Evolutionary conservation across 2,113 vertebrate genomes (phyloP).

Genomic region (Candoia aspera): DNA sequence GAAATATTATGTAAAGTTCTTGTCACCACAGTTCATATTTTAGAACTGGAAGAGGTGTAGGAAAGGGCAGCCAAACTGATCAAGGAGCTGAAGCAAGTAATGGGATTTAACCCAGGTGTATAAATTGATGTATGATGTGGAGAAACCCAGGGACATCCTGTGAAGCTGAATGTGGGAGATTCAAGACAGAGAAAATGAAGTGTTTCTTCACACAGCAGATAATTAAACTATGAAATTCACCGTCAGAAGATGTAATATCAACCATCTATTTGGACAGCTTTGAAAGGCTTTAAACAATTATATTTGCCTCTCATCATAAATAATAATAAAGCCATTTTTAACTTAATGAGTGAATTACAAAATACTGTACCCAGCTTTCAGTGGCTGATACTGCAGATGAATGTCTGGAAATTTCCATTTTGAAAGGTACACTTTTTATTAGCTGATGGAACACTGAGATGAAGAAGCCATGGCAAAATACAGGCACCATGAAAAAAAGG

Average conservation of each 20-base stretch:
- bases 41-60: not conserved
- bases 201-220: not conserved
- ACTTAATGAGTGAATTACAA: not conserved
- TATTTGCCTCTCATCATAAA: not conserved
- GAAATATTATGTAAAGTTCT: not conserved
- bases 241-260: not conserved
- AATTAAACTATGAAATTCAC: not conserved
- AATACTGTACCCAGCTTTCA: not conserved
- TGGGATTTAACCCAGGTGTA: not conserved
- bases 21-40: not conserved
- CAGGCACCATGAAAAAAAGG: not conserved
- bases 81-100: not conserved
- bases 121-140: not conserved
- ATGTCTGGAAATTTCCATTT: not conserved
- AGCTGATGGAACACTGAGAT: not conserved
- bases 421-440: not conserved
- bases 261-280: not conserved
- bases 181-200: not conserved
- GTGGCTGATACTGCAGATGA: not conserved
- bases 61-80: not conserved
- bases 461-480: not conserved
- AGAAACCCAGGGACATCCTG: not conserved
- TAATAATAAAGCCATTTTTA: not conserved
- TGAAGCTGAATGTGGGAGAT: not conserved
- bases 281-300: not conserved